Evolutionary conservation across 2,888 invertebrate species (phyloP).

Genomic region (Leptothorax acervorum): DNA sequence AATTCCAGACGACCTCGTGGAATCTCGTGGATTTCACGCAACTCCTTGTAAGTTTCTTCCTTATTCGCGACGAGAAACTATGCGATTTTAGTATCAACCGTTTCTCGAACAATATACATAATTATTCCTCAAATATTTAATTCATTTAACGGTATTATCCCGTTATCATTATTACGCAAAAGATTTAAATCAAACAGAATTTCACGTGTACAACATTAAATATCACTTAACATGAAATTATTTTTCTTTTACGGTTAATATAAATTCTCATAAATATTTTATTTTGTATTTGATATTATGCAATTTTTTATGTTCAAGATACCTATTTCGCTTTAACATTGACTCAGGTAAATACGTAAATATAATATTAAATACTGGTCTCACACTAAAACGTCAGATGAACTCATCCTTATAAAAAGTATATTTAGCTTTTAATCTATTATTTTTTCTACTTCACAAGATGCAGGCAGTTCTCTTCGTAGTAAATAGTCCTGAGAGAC

Average conservation of each 20-base stretch:
- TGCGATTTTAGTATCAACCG: not conserved
- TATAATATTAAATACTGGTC: not conserved
- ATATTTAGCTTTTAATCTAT: constrained; percentile 2
- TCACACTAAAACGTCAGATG: not conserved
- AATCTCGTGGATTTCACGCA: constrained; percentile 42
- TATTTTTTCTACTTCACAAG: not conserved
- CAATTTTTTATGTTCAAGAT: not conserved
- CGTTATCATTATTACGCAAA: not conserved
- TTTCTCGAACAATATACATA: not conserved
- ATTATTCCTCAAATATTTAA: constrained; percentile 4
- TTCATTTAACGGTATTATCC: not conserved
- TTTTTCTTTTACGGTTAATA: not conserved
- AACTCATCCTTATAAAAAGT: not conserved
- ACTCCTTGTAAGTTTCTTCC: constrained; percentile 27
- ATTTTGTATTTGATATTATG: not conserved
- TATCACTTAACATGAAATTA: not conserved
- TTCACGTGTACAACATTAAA: not conserved
- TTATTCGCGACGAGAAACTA: constrained; percentile 33
- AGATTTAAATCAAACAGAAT: not conserved
- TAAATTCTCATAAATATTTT: not conserved
- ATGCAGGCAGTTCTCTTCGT: not conserved
- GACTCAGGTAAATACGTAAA: not conserved
- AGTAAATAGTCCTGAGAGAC: not conserved
- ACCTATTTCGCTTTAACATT: not conserved
- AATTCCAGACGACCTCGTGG: constrained; percentile 7